Evolutionary conservation across 2,888 invertebrate species (phyloP).

Genomic region (Temnothorax ravouxi): DNA sequence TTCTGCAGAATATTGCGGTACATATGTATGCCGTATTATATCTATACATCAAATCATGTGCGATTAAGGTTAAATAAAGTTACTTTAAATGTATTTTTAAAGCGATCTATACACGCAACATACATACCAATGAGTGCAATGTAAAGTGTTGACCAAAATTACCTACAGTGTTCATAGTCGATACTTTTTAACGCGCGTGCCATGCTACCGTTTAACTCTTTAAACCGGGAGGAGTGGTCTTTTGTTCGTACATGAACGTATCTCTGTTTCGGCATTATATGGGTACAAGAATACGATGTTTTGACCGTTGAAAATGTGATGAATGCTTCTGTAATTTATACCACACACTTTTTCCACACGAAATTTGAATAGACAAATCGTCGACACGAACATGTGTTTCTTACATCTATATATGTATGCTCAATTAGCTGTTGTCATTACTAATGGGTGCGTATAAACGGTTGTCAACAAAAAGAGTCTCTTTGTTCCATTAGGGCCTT

Average conservation of each 20-base stretch:
- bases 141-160: slow-evolving; percentile 52
- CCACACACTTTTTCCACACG: not conserved
- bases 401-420: not conserved
- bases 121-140: slow-evolving; percentile 49
- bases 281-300: not conserved
- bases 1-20: not conserved
- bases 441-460: not conserved
- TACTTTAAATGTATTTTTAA: not conserved
- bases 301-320: slow-evolving; percentile 26
- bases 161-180: slow-evolving; percentile 61
- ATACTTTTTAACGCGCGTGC: slow-evolving; percentile 52
- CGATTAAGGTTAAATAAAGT: slow-evolving; percentile 8
- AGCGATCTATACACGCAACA: not conserved
- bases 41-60: not conserved
- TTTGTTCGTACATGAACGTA: slow-evolving; percentile 30
- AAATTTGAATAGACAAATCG: slow-evolving; percentile 14
- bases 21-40: not conserved
- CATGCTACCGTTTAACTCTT: slow-evolving; percentile 18
- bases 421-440: slow-evolving; percentile 11
- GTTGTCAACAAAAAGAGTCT: not conserved
- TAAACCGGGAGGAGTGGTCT: slow-evolving; percentile 46
- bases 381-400: not conserved
- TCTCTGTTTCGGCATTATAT: slow-evolving; percentile 31
- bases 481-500: not conserved
- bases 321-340: not conserved